Evolutionary conservation across 2,113 vertebrate genomes (phyloP), one percentile per base, ranked within the genome.

Genomic region (Heterochromis multidens): DNA sequence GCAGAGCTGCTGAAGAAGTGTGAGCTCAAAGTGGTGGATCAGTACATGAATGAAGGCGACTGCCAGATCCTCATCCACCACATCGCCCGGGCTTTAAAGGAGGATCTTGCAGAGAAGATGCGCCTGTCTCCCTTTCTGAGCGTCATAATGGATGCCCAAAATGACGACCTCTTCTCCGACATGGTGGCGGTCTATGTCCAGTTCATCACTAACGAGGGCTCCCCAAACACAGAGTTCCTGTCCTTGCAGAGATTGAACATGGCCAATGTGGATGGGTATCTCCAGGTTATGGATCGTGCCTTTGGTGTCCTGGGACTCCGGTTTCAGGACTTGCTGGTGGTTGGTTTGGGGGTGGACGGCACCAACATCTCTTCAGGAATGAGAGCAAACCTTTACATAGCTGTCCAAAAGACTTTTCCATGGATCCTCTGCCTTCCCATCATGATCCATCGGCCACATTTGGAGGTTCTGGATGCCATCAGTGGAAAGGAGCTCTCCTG

Each of bases 41-140:
- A 99, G 87, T 99, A 99, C 95, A 97, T 99, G 97, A 99, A 99
- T 0, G 98, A 99, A 84, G 97, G 97, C 0, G 98, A 99, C 94
- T 98, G 98, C 89, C 98, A 98, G 88, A 97, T 98, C 88, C 95
- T 99, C 62, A 96, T 98, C 52, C 98, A 98, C 80, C 98, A 99
- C 91, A 98, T 99, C 0, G 96, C 97, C 62, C 95, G 97, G 21
- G 96, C 98, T 7, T 95, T 99, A 54, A 96, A 97, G 17, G 98
- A 99, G 84, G 98, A 99, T 90, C 95, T 99, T 76, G 95, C 97
- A 1, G 98, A 99, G 94, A 97, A 97, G 87, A 96, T 99, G 93
- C 97, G 98, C 16, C 96, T 98, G 76, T 99, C 98, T 0, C 98
- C 98, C 0, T 99, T 97, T 89, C 95, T 99, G 57, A 98, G 98